These are phyloP conservation scores for Ectemnius cavifrons DNA, from an alignment of 2,888 invertebrate species.

Conservation along the genomic window DNA sequence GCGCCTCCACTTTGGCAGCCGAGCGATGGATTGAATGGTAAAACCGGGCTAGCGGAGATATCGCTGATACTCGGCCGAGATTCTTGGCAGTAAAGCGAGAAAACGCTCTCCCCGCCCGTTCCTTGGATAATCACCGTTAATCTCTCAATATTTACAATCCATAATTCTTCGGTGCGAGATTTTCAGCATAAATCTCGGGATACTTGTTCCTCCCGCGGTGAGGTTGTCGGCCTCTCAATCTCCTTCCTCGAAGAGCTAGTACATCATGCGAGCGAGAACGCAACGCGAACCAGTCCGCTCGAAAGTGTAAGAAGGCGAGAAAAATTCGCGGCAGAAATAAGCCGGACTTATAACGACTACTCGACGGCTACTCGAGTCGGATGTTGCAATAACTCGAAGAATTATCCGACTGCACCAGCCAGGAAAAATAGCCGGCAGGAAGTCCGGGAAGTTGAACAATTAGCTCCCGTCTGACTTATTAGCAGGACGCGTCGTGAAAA, in stretches of 20 bases:
- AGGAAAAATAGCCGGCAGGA: not conserved
- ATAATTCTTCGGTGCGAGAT: constrained; percentile 9
- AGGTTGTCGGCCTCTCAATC: constrained; percentile 17
- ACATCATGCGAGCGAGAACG: not conserved
- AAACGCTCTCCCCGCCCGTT: constrained; percentile 14
- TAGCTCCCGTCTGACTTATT: not conserved
- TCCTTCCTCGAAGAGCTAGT: not conserved
- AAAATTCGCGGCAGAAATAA: not conserved
- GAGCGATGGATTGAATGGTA: no score
- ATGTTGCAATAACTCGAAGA: not conserved
- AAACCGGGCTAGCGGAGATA: not conserved
- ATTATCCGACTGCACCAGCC: not conserved
- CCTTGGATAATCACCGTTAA: constrained; percentile 34
- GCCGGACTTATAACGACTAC: not conserved
- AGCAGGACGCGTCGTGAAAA: not conserved
- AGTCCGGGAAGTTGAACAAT: not conserved
- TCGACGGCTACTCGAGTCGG: not conserved
- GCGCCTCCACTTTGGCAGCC: no score
- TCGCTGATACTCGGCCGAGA: constrained; percentile 9
- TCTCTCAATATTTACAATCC: constrained; percentile 34
- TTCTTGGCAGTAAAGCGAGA: constrained; percentile 10
- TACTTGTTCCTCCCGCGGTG: constrained; percentile 16
- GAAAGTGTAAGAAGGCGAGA: not conserved
- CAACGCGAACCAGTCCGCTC: not conserved
- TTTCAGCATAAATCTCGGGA: constrained; percentile 13